Evolutionary conservation across 1,140 invertebrate genomes (phyloP).

Genomic region (Drosophila pseudoobscura): DNA sequence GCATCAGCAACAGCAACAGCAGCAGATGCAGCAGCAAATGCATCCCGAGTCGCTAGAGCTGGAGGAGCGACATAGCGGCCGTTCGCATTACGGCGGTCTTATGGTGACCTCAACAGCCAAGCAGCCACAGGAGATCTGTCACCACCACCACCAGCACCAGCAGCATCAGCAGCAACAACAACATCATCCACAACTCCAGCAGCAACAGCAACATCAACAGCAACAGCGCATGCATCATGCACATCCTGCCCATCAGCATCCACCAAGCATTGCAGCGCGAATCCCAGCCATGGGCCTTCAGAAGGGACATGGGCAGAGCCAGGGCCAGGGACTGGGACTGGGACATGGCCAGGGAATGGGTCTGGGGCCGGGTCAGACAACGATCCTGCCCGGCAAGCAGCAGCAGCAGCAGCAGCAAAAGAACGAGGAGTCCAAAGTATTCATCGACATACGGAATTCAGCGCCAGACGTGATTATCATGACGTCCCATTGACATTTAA

Average conservation of each 20-base stretch:
- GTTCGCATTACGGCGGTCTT: conserved; percentile 67
- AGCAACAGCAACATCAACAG: neutral
- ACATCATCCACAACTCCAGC: conserved; percentile 37
- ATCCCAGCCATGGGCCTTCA: conserved; percentile 83
- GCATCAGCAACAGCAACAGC: conserved; percentile 46
- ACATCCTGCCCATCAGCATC: conserved; percentile 57
- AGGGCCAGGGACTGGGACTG: conserved; percentile 76
- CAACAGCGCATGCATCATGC: conserved; percentile 49
- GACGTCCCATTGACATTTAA: conserved; percentile 88
- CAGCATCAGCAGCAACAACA: conserved; percentile 59
- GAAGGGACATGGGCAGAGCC: conserved; percentile 67
- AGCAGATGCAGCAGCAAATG: conserved; percentile 54
- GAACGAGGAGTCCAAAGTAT: conserved; percentile 80
- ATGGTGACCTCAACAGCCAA: conserved; percentile 50
- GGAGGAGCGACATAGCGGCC: conserved; percentile 51
- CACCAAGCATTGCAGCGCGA: conserved; percentile 41
- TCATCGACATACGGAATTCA: conserved; percentile 87
- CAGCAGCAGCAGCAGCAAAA: conserved; percentile 51
- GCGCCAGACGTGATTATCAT: conserved; percentile 94
- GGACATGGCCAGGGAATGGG: conserved; percentile 36
- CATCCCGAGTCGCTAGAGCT: conserved; percentile 49
- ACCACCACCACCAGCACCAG: conserved; percentile 80
- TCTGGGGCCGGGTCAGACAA: conserved; percentile 21
- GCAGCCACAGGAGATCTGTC: conserved; percentile 70
- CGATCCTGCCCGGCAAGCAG: conserved; percentile 34